phyloP scores from a whole-genome alignment of 2,888 invertebrate species.

The Pachydiplax longipennis region DNA sequence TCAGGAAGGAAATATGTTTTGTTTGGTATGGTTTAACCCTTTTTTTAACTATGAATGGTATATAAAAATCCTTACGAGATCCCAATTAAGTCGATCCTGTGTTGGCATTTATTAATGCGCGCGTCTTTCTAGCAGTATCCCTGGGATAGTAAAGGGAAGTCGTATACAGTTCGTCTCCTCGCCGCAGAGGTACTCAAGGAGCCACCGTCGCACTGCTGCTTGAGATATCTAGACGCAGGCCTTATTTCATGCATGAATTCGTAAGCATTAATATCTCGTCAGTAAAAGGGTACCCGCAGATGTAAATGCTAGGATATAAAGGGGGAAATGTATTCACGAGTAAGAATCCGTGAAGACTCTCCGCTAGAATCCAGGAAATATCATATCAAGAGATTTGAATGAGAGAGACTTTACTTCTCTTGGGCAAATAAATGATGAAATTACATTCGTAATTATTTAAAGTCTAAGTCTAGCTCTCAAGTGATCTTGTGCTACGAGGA shows the following conservation, averaged over 20 bases:
- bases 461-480: too few relatives aligned
- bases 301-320: not conserved
- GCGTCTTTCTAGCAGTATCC: not conserved
- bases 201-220: not conserved
- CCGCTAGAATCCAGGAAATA: too few relatives aligned
- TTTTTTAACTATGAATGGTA: not conserved
- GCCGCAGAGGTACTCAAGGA: not conserved
- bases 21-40: too few relatives aligned
- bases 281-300: not conserved
- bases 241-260: conserved; percentile 26
- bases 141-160: not conserved
- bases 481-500: too few relatives aligned
- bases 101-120: not conserved
- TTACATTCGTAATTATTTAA: too few relatives aligned
- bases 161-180: not conserved
- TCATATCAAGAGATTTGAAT: too few relatives aligned
- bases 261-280: conserved; percentile 16
- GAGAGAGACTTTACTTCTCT: too few relatives aligned
- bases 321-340: not conserved
- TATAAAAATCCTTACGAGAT: not conserved
- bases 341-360: too few relatives aligned
- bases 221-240: not conserved
- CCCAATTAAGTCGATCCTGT: not conserved
- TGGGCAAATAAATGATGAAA: too few relatives aligned
- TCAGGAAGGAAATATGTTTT: too few relatives aligned